Base-by-base conservation (phyloP, 2,797 vertebrate genomes). In the Pyrocephalus nanus region DNA sequence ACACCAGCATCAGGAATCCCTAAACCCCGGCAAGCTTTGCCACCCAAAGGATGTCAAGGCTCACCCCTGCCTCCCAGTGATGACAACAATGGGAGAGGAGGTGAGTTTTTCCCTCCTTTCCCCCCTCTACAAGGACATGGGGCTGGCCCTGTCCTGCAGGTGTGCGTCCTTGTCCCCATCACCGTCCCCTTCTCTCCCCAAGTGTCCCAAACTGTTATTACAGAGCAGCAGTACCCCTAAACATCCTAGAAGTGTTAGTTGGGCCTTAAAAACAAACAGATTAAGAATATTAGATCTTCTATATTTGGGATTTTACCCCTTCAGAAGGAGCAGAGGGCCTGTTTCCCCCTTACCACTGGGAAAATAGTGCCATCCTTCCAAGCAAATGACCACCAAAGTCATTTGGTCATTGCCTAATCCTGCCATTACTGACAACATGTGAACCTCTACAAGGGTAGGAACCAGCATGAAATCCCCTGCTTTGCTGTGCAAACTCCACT, bases 281-380 rank as follows among this genome's bases (percentile, higher is more conserved):
- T 40, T 14, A 14, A 9, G 45, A 47, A 58, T 30, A 25, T n/a
- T 25, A 66, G 7, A 15, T 30, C 26, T 11, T 71, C 38, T 38
- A 2, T 45, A 32, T 42, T 7, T 30, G 40, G 45, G 48, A 43
- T 88, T 92, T 86, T 78, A 4, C 34, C 32, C 71, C 42, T 69
- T 75, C 47, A 61, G 29, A 55, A 67, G 38, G 30, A 71, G 23
- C 48, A 51, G 45, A 47, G 25, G 4, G 61, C 8, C 48, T 15
- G 3, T n/a, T 60, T 93, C 51, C n/a, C 6, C 36, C 23, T 67
- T 57, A 19, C 19, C 10, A 1, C 12, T 32, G 21, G 23, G 14
- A 42, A 72, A 60, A 7, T 3, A 51, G 11, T 0, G 0, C 21
- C 0, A 1, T 23, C 26, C 12, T 89, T 71, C 27, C 36, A 53